phyloP scores from a whole-genome alignment of 2,797 vertebrate genomes.

The Phaenicophaeus curvirostris region DNA sequence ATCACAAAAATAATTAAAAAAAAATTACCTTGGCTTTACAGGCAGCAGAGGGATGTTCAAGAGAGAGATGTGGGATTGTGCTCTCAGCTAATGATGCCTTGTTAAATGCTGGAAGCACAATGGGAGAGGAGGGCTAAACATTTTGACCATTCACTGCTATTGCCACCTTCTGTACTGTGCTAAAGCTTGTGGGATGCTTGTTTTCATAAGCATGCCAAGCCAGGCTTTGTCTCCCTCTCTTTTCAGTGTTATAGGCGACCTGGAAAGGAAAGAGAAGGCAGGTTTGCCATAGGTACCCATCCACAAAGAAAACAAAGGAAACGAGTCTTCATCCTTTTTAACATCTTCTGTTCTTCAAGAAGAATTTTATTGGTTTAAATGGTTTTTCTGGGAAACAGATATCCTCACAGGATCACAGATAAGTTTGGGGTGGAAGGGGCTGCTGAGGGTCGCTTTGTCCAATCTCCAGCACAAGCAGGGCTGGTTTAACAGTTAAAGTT shows the following conservation, averaged over 20 bases:
- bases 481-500: neutral
- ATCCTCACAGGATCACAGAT: neutral
- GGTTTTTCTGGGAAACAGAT: neutral
- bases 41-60: fast-evolving
- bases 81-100: neutral
- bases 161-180: neutral
- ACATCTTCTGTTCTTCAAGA: neutral
- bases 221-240: neutral
- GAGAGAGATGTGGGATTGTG: neutral
- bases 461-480: neutral
- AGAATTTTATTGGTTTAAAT: neutral
- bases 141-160: neutral
- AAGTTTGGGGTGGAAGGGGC: neutral
- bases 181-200: neutral
- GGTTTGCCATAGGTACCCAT: neutral
- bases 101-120: neutral
- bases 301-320: neutral
- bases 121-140: neutral
- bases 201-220: neutral
- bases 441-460: neutral
- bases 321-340: neutral
- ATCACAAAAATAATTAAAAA: neutral
- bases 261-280: neutral
- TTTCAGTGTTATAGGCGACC: neutral
- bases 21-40: neutral